phyloP scores from a whole-genome alignment of 2,113 vertebrate species.

The Ochotona curzoniae region DNA sequence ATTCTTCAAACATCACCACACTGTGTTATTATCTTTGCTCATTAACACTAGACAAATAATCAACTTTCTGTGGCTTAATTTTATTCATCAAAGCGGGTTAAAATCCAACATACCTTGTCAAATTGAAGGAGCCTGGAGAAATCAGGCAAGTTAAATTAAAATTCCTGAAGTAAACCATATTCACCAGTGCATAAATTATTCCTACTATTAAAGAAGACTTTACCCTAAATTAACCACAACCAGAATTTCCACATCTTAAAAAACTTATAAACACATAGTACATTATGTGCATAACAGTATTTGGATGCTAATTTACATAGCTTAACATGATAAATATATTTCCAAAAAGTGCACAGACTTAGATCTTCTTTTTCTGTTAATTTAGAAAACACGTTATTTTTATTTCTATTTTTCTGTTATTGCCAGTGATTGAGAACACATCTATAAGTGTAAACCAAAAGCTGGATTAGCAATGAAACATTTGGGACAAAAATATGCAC shows the following conservation, averaged over 20 bases:
- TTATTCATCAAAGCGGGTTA: neutral
- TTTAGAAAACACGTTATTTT: neutral
- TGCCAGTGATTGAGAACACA: neutral
- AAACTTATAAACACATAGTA: neutral
- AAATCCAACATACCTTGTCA: slow-evolving; percentile 16
- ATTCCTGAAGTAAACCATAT: neutral
- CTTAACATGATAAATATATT: neutral
- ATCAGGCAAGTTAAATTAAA: slow-evolving; percentile 22
- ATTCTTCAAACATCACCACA: neutral
- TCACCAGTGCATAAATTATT: neutral
- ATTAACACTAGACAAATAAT: slow-evolving; percentile 26
- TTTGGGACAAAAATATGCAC: too few species aligned
- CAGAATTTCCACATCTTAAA: neutral
- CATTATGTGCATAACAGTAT: neutral
- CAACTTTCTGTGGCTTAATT: slow-evolving; percentile 9
- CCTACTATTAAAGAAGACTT: neutral
- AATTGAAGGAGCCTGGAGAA: neutral
- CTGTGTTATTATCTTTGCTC: neutral
- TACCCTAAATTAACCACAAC: neutral
- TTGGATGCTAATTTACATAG: neutral
- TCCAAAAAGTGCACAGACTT: neutral
- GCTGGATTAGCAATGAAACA: too few species aligned
- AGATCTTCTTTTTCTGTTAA: neutral
- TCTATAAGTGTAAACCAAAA: neutral
- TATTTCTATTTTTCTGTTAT: neutral